Evolutionary conservation across 1,140 invertebrate species (phyloP).

Genomic region (Mylabris phalerata): DNA sequence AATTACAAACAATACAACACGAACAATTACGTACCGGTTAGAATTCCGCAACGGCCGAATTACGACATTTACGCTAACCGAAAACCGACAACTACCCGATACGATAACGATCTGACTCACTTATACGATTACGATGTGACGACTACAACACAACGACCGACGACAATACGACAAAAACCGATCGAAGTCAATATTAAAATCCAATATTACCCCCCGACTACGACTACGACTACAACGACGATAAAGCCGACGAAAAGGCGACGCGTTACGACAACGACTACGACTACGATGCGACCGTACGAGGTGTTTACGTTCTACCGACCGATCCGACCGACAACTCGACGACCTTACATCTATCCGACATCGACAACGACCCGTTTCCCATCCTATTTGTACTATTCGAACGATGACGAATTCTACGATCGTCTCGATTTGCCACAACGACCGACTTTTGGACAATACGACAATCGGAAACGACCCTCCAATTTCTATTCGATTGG

Average conservation of each 20-base stretch:
- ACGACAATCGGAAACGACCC: not conserved
- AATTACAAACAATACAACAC: conserved; percentile 2
- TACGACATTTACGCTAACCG: conserved; percentile 14
- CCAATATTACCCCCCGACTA: conserved; percentile 26
- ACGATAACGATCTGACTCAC: conserved; percentile 20
- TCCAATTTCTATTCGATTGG: conserved; percentile 7
- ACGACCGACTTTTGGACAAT: conserved; percentile 2
- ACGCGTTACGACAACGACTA: conserved; percentile 11
- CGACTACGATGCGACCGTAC: not conserved
- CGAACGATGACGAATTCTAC: conserved; percentile 13
- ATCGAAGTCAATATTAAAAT: conserved; percentile 39
- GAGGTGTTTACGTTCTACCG: conserved; percentile 22
- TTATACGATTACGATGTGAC: conserved; percentile 17
- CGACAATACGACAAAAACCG: conserved; percentile 12
- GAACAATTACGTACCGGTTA: conserved; percentile 3
- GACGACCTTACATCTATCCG: conserved; percentile 16
- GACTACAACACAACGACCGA: conserved; percentile 5
- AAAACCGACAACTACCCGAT: conserved; percentile 1
- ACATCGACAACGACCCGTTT: conserved; percentile 21
- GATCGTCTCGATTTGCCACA: conserved; percentile 14
- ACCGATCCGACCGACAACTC: conserved; percentile 2
- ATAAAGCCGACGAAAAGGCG: conserved; percentile 18
- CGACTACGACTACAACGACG: conserved; percentile 10
- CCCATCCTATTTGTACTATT: conserved; percentile 8
- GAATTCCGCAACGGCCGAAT: conserved; percentile 18